Evolutionary conservation across 2,797 vertebrate species (phyloP).

Genomic region (Hoplostethus mediterraneus): DNA sequence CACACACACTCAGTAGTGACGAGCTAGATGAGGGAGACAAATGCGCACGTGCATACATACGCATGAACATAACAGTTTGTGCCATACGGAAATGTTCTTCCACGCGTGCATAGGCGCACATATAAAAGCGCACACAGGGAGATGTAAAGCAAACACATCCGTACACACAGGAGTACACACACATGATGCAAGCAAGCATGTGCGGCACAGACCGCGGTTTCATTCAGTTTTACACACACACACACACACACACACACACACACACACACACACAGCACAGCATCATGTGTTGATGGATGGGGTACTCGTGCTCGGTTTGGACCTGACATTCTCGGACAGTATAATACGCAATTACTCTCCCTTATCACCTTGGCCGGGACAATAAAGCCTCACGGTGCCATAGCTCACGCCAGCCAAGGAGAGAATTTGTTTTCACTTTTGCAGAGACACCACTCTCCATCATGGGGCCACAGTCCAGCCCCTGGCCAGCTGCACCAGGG

Average conservation of each 20-base stretch:
- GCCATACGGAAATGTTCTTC: slow-evolving; percentile 50
- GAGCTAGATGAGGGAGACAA: slow-evolving; percentile 38
- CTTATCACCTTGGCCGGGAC: slow-evolving; percentile 99
- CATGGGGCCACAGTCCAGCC: slow-evolving; percentile 85
- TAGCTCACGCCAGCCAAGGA: slow-evolving; percentile 98
- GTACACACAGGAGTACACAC: slow-evolving; percentile 33
- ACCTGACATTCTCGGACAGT: slow-evolving; percentile 99
- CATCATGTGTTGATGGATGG: slow-evolving; percentile 95
- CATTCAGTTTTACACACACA: slow-evolving; percentile 25
- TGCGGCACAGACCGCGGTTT: slow-evolving; percentile 56
- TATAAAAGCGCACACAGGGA: slow-evolving; percentile 26
- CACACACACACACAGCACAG: no score
- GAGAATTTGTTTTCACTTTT: slow-evolving; percentile 99
- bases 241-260: slow-evolving; percentile 66
- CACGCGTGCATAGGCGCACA: slow-evolving; percentile 48
- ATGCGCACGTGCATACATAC: slow-evolving; percentile 35
- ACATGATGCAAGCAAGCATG: slow-evolving; percentile 75
- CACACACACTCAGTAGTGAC: slow-evolving; percentile 23
- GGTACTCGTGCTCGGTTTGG: slow-evolving; percentile 96
- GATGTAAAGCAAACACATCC: slow-evolving; percentile 15
- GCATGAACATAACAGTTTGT: slow-evolving; percentile 26
- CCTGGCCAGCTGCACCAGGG: slow-evolving; percentile 49
- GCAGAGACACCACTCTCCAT: slow-evolving; percentile 95
- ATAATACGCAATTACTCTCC: slow-evolving; percentile 99
- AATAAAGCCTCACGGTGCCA: slow-evolving; percentile 98